Evolutionary conservation across 2,113 vertebrate genomes (phyloP).

Genomic region (Pseudolaguvia tuberculata): DNA sequence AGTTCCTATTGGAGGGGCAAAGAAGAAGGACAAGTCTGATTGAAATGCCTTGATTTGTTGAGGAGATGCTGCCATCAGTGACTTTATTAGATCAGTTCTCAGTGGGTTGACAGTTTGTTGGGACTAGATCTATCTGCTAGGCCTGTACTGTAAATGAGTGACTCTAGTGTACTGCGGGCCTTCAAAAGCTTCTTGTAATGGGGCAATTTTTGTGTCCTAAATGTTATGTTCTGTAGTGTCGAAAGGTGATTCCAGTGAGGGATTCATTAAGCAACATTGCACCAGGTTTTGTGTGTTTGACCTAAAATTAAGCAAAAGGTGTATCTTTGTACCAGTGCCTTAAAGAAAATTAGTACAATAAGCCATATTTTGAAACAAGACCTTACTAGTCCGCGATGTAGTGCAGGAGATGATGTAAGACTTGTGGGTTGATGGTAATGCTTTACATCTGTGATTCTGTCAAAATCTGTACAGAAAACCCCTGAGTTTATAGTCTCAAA

Average conservation of each 20-base stretch:
- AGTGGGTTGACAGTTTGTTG: slow-evolving; percentile 23
- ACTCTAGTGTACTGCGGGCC: slow-evolving; percentile 18
- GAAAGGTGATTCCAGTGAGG: slow-evolving; percentile 31
- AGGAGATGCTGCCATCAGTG: slow-evolving; percentile 8
- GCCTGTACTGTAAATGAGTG: slow-evolving; percentile 14
- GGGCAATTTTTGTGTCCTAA: slow-evolving; percentile 30
- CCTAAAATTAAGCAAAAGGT: slow-evolving; percentile 5
- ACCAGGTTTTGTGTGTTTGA: slow-evolving; percentile 18
- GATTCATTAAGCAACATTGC: too few species aligned
- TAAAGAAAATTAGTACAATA: neutral
- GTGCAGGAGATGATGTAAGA: slow-evolving; percentile 5
- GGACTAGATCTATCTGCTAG: slow-evolving; percentile 18
- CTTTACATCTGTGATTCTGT: slow-evolving; percentile 34
- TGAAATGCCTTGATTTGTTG: slow-evolving; percentile 56
- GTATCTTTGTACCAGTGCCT: slow-evolving; percentile 19
- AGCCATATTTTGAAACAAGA: slow-evolving; percentile 11
- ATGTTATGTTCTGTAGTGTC: slow-evolving; percentile 29
- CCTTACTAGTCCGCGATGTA: slow-evolving; percentile 19
- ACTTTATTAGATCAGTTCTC: slow-evolving; percentile 29
- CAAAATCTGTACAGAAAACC: slow-evolving; percentile 18
- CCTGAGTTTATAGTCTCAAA: neutral
- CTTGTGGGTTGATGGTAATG: slow-evolving; percentile 17
- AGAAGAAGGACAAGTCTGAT: slow-evolving; percentile 97
- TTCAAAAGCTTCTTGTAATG: slow-evolving; percentile 17
- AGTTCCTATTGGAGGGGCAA: slow-evolving; percentile 83